Base-by-base conservation (phyloP, 2,797 vertebrate species). In the Rhodeus uyekii region DNA sequence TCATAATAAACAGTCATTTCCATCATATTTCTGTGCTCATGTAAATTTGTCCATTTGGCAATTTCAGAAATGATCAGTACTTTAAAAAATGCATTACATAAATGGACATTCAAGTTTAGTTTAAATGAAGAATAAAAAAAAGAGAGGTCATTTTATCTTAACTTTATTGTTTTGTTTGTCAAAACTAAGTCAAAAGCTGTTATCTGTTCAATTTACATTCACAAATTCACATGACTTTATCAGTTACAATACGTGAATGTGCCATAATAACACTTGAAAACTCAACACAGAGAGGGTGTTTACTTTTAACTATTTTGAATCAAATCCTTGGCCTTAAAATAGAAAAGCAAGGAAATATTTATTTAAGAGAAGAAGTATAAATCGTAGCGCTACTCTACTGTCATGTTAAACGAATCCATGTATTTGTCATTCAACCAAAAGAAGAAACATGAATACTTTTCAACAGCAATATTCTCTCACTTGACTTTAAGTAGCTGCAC, bases 401-500 rank as follows among this genome's bases (percentile, higher is more conserved):
- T 86, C 87, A 84, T 87, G 90, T 86, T 86, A 86, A 89, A 87
- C 87, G 14, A 82, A 76, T 84, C 36, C 80, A 84, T 84, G 77
- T 73, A 55, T 69, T 55, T 81, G 38, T 88, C 86, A 87, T 89
- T 89, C 83, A 84, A 90, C 88, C 81, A 90, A 88, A 85, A 85
- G 92, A 89, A 94, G 87, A 93, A 91, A 92, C 90, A 92, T 78
- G 74, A 88, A 90, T 68, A 84, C 81, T 87, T 91, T 84, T 87
- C 90, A 91, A 93, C 90, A 92, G 87, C 88, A 91, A 90, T 89
- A 91, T 80, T 71, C 72, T 71, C 72, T 88, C 83, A 90, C 78
- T 89, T 91, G 87, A 88, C 87, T 91, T 90, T 86, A 92, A 91
- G 89, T 91, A 92, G 89, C 90, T 94, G 92, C 91, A 94, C 92